phyloP scores from a whole-genome alignment of 2,113 vertebrate species.

The Cynocephalus volans region DNA sequence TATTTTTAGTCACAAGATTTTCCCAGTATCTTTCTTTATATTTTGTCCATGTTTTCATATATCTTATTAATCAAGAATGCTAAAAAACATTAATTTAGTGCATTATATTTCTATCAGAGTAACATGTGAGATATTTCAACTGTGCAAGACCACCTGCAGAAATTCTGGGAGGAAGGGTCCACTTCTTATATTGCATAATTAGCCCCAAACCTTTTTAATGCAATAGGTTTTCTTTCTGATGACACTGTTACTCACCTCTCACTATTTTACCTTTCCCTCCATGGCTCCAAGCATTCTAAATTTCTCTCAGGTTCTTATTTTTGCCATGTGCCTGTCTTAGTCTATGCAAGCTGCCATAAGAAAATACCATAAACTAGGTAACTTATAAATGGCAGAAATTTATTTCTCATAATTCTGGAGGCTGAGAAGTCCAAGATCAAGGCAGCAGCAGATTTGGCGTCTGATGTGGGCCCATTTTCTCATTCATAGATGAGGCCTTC shows the following conservation, averaged over 20 bases:
- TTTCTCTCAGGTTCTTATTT: conserved; percentile 8
- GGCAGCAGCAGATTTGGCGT: too few species aligned
- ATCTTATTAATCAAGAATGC: background rate
- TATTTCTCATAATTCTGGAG: background rate
- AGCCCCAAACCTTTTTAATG: background rate
- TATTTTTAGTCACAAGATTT: conserved; percentile 16
- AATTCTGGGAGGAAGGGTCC: background rate
- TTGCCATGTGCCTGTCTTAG: background rate
- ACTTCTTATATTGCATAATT: background rate
- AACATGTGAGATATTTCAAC: background rate
- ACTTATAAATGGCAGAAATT: background rate
- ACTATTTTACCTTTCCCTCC: background rate
- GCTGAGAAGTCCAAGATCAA: background rate
- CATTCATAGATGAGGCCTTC: background rate
- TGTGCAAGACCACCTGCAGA: background rate
- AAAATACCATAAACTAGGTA: background rate
- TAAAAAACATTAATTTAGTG: background rate
- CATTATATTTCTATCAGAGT: background rate
- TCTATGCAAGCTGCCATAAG: background rate
- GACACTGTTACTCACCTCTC: background rate
- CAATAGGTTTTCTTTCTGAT: background rate
- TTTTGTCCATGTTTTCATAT: background rate
- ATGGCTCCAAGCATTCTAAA: background rate
- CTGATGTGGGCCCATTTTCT: background rate
- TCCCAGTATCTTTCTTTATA: background rate